Conservation (phyloP, 1,140 invertebrate species). For the Thaumatotibia leucotreta region DNA sequence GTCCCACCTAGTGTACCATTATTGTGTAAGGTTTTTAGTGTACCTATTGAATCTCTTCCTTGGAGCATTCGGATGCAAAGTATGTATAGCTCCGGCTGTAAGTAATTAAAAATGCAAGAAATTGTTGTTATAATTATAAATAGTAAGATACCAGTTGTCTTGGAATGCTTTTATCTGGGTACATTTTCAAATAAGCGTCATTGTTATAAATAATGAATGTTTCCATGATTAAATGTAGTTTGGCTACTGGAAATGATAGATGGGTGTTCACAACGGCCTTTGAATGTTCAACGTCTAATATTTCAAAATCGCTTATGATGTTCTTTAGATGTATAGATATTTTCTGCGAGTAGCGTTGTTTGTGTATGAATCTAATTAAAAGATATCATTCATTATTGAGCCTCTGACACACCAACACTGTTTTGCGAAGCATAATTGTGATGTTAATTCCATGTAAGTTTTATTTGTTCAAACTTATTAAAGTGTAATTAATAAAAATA, state of each 20-base stretch:
- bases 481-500: slow-evolving; percentile 51
- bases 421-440: slow-evolving; percentile 75
- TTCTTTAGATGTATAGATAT: slow-evolving; percentile 35
- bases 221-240: slow-evolving; percentile 2
- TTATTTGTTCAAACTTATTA: slow-evolving; percentile 71
- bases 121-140: slow-evolving; percentile 20
- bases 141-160: neutral
- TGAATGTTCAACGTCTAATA: slow-evolving; percentile 34
- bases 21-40: slow-evolving; percentile 41
- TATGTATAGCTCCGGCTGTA: slow-evolving; percentile 26
- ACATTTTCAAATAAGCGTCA: neutral
- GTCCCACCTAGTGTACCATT: slow-evolving; percentile 70
- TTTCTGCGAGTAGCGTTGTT: slow-evolving; percentile 35
- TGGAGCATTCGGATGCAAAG: slow-evolving; percentile 32
- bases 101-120: slow-evolving; percentile 26
- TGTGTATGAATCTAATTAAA: slow-evolving; percentile 30
- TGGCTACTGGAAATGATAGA: slow-evolving; percentile 2
- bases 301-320: slow-evolving; percentile 39
- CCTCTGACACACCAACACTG: slow-evolving; percentile 54
- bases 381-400: slow-evolving; percentile 29
- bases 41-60: slow-evolving; percentile 15
- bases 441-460: slow-evolving; percentile 67
- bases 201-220: slow-evolving; percentile 9
- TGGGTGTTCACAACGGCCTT: slow-evolving; percentile 18
- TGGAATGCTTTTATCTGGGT: neutral